Evolutionary conservation across 2,888 invertebrate genomes (phyloP), one percentile per base, ranked within the genome.

Genomic region (Erebia aethiops): DNA sequence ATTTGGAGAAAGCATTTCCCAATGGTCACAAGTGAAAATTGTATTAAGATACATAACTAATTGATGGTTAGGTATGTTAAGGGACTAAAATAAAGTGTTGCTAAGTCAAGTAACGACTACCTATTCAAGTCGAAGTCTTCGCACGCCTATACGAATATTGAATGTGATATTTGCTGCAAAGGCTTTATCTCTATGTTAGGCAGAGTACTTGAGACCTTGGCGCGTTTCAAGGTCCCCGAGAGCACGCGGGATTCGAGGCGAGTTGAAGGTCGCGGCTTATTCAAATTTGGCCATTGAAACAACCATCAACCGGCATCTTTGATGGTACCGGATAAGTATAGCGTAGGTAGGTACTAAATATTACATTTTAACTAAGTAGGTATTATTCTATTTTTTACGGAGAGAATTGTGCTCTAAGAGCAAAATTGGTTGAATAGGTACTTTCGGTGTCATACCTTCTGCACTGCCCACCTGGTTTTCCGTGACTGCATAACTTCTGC

Each of bases 171-270:
- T 58, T 66, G 46, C n/a, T 21, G 73, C 49, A 35, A 66, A 65
- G 58, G 70, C 56, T 63, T 69, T 43, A 61, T 74, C 70, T 61
- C 71, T 70, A 65, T 46, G 70, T 71, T 71, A 79, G 75, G 72
- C 72, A 75, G 71, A 66, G 80, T 81, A 86, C 84, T 84, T 83
- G 85, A 80, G 87, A 80, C 90, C 88, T 90, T 88, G 88, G 77
- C 76, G 73, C 74, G 78, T 54, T 77, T 81, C 89, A 89, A 90
- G 89, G 90, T 83, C 86, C 79, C 81, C 72, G 78, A 82, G 84
- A 84, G 86, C 90, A 88, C 87, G 89, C 87, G 81, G 84, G 86
- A 87, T 87, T 77, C 84, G 83, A 77, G 78, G 71, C 78, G 77
- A 85, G 84, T 85, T 85, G 84, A 85, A 85, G 88, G 85, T 81